Base-by-base conservation (phyloP, 1,140 invertebrate genomes). In the Diplogasteroides magnus region DNA sequence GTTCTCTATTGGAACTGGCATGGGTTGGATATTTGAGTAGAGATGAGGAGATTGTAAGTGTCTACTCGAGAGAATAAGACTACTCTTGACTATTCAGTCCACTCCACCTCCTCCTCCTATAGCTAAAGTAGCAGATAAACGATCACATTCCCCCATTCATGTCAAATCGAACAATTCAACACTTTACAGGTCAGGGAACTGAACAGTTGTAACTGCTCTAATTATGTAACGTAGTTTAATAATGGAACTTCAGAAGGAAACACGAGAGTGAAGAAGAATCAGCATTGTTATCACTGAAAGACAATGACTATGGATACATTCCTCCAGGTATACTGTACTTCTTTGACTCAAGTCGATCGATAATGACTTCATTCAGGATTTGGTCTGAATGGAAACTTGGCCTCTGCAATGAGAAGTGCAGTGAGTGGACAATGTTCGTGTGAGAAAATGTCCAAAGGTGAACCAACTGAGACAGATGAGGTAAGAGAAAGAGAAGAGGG, bases 261-360 rank as follows among this genome's bases (percentile, higher is more conserved):
- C 58, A 60, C 11, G 37, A 61, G 28, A 62, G 60, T 25, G 74
- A 77, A 59, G 76, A 77, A 57, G 76, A 74, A 29, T 48, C 64
- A 15, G 66, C 68, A n/a, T 31, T 75, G 11, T 29, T 75, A 0
- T 70, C 64, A 48, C 31, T 72, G 11, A 27, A 67, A 29, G 74
- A 76, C 67, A 81, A 82, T 55, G 80, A 82, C 58, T 82, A 82
- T 59, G 80, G 80, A 31, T 82, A 82, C 64, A 80, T 82, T 64
- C 80, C 80, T 3, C 80, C 80, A 3, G 80, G 79, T 14, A 48
- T 6, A 19, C 37, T 48, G 37, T 48, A 6, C 6, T 48, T 6
- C 19, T 48, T 48, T 19, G 37, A 19, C 19, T 19, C 37, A 6
- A 48, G 37, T 19, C 6, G 6, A 48, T 11, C 19, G 37, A 48